Conservation (phyloP, 2,113 vertebrate genomes). For the Ptilonorhynchus violaceus region DNA sequence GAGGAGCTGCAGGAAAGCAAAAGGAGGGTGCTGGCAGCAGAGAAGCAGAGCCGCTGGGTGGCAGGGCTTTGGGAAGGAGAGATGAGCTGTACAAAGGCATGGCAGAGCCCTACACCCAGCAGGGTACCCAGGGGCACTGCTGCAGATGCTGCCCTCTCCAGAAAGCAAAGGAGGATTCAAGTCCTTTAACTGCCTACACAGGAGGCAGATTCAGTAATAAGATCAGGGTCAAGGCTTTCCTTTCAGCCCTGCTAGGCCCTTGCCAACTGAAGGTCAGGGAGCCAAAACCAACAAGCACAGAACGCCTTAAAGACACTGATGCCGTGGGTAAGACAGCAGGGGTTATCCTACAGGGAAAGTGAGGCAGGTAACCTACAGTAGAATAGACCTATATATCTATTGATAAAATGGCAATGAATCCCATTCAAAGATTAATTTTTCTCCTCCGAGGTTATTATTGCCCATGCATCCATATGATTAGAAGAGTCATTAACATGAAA, state of each 20-base stretch:
- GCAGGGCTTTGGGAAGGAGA: not conserved
- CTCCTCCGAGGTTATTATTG: not conserved
- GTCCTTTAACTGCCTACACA: not conserved
- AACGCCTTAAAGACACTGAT: not conserved
- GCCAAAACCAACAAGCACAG: not conserved
- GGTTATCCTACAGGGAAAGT: not conserved
- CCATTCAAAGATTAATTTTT: not conserved
- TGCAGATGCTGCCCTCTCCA: not conserved
- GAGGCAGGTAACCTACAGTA: not conserved
- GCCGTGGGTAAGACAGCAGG: not conserved
- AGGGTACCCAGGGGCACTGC: not conserved
- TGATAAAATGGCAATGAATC: not conserved
- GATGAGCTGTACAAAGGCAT: not conserved
- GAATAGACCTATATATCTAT: not conserved
- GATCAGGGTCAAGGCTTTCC: not conserved
- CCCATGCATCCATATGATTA: not conserved
- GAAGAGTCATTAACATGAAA: not conserved
- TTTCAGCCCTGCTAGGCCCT: not conserved
- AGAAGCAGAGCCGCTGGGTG: not conserved
- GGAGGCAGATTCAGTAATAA: not conserved
- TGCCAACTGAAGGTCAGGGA: rapidly evolving
- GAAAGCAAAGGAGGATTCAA: not conserved
- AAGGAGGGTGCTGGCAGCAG: not conserved
- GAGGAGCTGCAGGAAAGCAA: not conserved
- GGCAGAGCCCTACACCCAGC: not conserved